These are phyloP conservation scores for Eurypyga helias DNA, from an alignment of 2,113 vertebrate species.

Conservation along the genomic window DNA sequence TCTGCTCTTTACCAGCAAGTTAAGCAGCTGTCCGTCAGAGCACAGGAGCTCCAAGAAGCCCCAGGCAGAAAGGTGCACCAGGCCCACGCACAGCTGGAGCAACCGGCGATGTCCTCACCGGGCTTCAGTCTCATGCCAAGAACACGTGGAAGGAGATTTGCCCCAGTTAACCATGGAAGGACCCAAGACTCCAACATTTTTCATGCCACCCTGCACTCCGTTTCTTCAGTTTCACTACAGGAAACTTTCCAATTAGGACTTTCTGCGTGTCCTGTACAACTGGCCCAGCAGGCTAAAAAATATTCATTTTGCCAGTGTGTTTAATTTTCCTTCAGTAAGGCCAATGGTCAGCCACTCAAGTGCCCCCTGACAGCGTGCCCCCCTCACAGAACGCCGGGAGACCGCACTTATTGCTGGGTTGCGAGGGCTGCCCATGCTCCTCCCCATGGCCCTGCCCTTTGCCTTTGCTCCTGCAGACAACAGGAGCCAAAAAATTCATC, in stretches of 20 bases:
- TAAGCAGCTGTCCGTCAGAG: background rate
- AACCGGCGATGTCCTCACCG: fast-evolving
- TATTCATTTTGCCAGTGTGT: fast-evolving
- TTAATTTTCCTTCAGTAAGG: background rate
- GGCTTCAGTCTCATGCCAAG: fast-evolving
- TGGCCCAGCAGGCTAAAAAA: background rate
- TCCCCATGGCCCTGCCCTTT: background rate
- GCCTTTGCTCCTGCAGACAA: background rate
- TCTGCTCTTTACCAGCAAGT: background rate
- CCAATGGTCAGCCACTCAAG: fast-evolving
- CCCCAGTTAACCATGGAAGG: background rate
- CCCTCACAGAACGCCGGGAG: background rate
- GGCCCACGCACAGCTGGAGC: background rate
- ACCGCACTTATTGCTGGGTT: no score
- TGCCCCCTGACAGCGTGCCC: fast-evolving
- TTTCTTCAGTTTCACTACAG: background rate
- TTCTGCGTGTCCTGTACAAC: fast-evolving
- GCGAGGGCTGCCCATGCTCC: background rate
- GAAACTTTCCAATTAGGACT: fast-evolving
- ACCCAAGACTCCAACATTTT: background rate
- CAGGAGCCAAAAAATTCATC: fast-evolving
- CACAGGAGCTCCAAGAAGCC: background rate
- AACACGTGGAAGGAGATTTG: background rate
- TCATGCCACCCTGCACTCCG: fast-evolving
- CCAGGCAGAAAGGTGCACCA: background rate